These are phyloP conservation scores for Chloroceryle inda DNA, from an alignment of 2,797 vertebrate genomes.

Conservation along the genomic window DNA sequence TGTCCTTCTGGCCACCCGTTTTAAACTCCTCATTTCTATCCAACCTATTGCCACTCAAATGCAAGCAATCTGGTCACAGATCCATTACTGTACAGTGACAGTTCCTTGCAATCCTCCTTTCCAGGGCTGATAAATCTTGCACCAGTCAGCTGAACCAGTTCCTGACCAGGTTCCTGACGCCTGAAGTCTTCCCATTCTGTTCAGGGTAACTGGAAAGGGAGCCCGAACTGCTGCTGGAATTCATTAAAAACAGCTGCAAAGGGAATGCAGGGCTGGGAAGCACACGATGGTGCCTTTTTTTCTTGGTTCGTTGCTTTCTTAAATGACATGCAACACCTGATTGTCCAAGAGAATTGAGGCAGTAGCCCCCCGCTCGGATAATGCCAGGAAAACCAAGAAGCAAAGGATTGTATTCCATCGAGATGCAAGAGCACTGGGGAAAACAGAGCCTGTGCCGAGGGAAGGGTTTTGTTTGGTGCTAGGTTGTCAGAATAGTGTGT, in stretches of 20 bases:
- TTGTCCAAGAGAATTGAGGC: not conserved
- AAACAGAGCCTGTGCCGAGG: not conserved
- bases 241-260: slow-evolving; percentile 35
- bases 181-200: not conserved
- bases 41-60: not conserved
- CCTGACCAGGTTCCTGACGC: not conserved
- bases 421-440: not conserved
- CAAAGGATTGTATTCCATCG: not conserved
- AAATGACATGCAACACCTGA: not conserved
- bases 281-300: not conserved
- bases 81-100: not conserved
- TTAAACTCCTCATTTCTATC: not conserved
- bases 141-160: not conserved
- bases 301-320: not conserved
- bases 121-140: not conserved
- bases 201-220: not conserved
- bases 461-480: not conserved
- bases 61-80: not conserved
- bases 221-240: not conserved
- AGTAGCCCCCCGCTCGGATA: not conserved
- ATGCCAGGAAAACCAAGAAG: not conserved
- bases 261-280: not conserved
- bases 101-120: not conserved
- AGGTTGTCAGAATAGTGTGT: not conserved
- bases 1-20: not conserved